Evolutionary conservation across 1,140 invertebrate genomes (phyloP).

Genomic region (Lucilia cuprina): DNA sequence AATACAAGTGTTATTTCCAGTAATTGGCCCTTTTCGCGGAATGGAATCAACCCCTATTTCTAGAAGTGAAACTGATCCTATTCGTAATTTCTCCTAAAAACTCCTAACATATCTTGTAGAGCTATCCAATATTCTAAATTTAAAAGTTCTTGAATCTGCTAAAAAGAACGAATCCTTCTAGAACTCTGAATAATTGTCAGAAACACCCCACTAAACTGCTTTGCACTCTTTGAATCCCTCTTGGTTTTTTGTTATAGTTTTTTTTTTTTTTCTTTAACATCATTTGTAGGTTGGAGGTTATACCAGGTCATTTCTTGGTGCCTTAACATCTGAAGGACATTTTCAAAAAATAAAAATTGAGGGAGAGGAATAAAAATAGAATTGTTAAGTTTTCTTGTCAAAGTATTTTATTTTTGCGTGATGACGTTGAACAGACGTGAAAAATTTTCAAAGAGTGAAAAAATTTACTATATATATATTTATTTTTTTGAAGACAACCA

Average conservation of each 20-base stretch:
- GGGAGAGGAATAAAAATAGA: no score
- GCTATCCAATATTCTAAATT: no score
- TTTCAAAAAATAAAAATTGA: background rate
- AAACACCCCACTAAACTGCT: background rate
- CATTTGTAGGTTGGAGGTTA: slow-evolving; percentile 12
- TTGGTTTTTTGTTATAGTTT: no score
- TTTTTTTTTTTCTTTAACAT: background rate
- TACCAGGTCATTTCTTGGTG: background rate
- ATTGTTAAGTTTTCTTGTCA: background rate
- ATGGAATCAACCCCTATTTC: no score
- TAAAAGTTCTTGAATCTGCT: no score
- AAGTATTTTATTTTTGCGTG: background rate
- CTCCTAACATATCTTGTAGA: no score
- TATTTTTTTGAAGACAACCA: no score
- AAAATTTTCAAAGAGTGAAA: background rate
- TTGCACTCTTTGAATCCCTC: background rate
- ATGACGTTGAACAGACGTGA: background rate
- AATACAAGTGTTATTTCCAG: no score
- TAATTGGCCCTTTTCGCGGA: no score
- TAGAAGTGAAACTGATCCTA: no score
- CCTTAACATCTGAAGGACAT: slow-evolving; percentile 6
- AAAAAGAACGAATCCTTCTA: background rate
- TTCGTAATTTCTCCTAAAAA: no score
- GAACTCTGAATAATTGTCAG: background rate
- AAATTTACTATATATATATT: no score